Conservation (phyloP, 1,140 invertebrate genomes). For the Capitella teleta region DNA sequence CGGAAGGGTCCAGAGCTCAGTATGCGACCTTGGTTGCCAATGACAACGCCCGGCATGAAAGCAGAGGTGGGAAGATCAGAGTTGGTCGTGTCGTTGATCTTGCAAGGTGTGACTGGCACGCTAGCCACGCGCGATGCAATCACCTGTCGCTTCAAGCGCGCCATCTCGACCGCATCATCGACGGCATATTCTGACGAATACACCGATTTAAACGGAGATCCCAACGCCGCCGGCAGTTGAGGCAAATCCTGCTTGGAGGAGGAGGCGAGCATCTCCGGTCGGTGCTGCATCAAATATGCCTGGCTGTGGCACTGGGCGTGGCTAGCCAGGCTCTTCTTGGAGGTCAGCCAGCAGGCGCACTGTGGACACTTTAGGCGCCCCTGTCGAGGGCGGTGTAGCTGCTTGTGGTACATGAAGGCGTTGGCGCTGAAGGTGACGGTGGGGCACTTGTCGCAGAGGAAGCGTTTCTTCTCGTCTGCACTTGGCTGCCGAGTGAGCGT, state of each 20-base stretch:
- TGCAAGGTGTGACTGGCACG: conserved; percentile 10
- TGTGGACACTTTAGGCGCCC: conserved; percentile 62
- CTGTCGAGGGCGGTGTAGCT: conserved; percentile 63
- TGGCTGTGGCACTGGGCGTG: conserved; percentile 48
- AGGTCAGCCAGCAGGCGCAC: conserved; percentile 72
- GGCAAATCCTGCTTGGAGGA: not conserved
- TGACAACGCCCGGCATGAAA: conserved; percentile 18
- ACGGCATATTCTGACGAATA: conserved; percentile 19
- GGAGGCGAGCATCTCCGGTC: not conserved
- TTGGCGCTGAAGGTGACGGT: conserved; percentile 72
- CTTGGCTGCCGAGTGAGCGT: not conserved
- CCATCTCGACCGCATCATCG: conserved; percentile 30
- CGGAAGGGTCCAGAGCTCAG: conserved; percentile 51
- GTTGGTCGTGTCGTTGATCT: not conserved
- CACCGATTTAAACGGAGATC: conserved; percentile 30
- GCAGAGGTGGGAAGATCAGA: not conserved
- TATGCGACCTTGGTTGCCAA: conserved; percentile 22
- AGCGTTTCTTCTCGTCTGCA: conserved; percentile 31
- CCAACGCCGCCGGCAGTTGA: conserved; percentile 4
- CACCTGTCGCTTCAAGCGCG: conserved; percentile 31
- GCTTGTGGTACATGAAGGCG: conserved; percentile 71
- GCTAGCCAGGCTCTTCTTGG: conserved; percentile 63
- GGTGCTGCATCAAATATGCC: not conserved
- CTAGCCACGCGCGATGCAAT: conserved; percentile 22
- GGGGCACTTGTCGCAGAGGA: conserved; percentile 62